Evolutionary conservation across 2,113 vertebrate genomes (phyloP).

Genomic region (Ptychochromis oligacanthus): DNA sequence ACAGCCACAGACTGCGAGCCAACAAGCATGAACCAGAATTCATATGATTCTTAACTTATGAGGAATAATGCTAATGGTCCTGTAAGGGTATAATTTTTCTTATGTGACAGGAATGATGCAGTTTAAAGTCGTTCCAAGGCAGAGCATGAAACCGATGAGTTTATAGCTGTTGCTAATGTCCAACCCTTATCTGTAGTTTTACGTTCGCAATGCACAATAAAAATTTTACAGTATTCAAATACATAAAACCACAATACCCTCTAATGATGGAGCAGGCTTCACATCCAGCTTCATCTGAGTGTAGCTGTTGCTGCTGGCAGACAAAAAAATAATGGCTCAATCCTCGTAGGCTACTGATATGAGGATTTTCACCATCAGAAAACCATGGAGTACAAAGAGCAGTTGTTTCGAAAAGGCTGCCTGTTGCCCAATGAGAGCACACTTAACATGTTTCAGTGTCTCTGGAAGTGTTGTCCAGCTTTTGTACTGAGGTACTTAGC

Average conservation of each 20-base stretch:
- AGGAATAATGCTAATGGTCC: neutral
- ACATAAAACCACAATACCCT: neutral
- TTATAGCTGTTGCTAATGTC: neutral
- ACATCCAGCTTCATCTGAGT: neutral
- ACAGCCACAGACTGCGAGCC: neutral
- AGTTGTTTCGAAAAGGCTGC: too few species aligned
- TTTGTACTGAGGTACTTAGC: neutral
- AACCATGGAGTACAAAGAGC: too few species aligned
- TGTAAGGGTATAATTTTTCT: too few species aligned
- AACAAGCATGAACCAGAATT: neutral
- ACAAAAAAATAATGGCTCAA: neutral
- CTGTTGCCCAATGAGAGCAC: neutral
- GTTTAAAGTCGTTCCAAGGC: neutral
- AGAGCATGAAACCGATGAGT: too few species aligned
- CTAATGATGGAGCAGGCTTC: neutral
- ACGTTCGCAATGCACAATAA: neutral
- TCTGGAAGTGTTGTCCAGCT: neutral
- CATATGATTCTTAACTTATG: neutral
- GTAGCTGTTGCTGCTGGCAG: neutral
- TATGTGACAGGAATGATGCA: too few species aligned
- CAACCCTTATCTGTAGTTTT: fast-evolving
- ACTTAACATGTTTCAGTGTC: neutral
- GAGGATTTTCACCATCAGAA: too few species aligned
- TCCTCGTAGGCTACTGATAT: too few species aligned
- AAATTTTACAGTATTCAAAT: neutral